phyloP scores from a whole-genome alignment of 2,113 vertebrate species.

The Chauna torquata region DNA sequence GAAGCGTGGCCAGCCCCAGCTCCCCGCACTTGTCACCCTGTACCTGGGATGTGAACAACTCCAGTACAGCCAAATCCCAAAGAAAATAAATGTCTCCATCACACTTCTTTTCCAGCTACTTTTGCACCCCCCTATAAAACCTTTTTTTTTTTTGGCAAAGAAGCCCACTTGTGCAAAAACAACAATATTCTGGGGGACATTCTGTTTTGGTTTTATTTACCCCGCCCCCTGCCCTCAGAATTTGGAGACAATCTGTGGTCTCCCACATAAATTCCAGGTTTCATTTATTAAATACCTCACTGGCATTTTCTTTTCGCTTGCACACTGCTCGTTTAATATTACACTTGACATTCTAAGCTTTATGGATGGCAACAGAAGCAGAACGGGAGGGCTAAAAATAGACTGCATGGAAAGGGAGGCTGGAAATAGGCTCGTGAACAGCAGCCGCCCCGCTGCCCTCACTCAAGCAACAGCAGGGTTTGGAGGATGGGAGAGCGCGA shows the following conservation, averaged over 20 bases:
- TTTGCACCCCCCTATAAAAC: background rate
- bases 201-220: background rate
- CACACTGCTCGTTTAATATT: slow-evolving; percentile 71
- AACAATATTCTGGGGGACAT: background rate
- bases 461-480: rapidly evolving
- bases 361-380: slow-evolving; percentile 79
- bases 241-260: slow-evolving; percentile 11
- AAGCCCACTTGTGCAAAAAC: background rate
- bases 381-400: slow-evolving; percentile 79
- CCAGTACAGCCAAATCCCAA: background rate
- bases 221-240: background rate
- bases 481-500: rapidly evolving
- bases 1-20: rapidly evolving
- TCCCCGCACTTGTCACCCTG: rapidly evolving
- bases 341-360: slow-evolving; percentile 79
- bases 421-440: slow-evolving; percentile 59
- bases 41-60: rapidly evolving
- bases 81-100: background rate
- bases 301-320: slow-evolving; percentile 76
- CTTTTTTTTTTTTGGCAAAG: background rate
- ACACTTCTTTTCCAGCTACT: background rate
- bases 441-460: slow-evolving; percentile 1
- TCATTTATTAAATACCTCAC: slow-evolving; percentile 72
- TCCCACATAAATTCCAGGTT: slow-evolving; percentile 53
- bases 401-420: slow-evolving; percentile 55